These are phyloP conservation scores for Cavia aperea DNA, from an alignment of 2,113 vertebrate genomes.

Conservation along the genomic window DNA sequence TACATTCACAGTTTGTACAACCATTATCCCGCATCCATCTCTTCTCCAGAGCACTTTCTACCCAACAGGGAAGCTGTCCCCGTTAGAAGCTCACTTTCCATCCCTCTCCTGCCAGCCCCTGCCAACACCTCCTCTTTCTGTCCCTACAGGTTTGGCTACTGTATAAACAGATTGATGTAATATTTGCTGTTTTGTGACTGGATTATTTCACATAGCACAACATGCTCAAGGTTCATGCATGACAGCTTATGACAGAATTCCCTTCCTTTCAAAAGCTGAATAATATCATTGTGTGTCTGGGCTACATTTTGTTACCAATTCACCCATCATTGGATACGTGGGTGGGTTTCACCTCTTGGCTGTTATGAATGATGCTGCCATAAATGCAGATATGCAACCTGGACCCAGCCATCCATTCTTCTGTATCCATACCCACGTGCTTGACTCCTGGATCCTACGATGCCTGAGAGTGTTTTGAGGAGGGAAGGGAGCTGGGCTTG, in stretches of 20 bases:
- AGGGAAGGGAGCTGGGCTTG: neutral
- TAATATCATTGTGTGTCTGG: neutral
- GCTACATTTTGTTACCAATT: neutral
- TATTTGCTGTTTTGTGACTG: neutral
- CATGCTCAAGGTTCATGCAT: neutral
- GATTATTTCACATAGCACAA: neutral
- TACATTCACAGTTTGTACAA: neutral
- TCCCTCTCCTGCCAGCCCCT: neutral
- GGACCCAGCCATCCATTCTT: neutral
- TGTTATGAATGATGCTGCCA: neutral
- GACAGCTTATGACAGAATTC: neutral
- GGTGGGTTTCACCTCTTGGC: neutral
- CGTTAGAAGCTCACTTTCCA: too few relatives aligned
- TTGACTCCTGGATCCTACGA: neutral
- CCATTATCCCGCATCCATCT: neutral
- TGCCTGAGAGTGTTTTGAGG: neutral
- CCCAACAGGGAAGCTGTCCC: too few relatives aligned
- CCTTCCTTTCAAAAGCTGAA: neutral
- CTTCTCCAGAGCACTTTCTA: neutral
- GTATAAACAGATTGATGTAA: neutral
- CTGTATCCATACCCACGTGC: accelerated
- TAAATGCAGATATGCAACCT: neutral
- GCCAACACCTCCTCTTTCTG: too few relatives aligned
- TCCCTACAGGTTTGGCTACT: neutral
- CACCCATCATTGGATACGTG: neutral